Conservation (phyloP, 2,888 invertebrate species). For the Acheta domesticus region DNA sequence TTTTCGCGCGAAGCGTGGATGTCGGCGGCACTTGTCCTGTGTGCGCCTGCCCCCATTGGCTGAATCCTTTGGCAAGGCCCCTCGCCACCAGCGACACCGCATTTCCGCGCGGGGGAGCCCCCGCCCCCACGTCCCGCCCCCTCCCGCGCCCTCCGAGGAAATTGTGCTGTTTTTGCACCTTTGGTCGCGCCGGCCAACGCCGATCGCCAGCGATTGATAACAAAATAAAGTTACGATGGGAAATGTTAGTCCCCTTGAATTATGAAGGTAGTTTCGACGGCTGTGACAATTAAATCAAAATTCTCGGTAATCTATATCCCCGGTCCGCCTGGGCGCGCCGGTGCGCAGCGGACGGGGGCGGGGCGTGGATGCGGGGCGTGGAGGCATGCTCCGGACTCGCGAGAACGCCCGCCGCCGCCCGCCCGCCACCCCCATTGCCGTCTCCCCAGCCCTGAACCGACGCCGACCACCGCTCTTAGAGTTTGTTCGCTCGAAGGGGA, state of each 20-base stretch:
- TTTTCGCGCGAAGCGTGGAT: too few relatives aligned
- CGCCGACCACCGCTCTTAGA: too few relatives aligned
- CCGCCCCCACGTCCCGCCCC: too few relatives aligned
- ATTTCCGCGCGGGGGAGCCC: too few relatives aligned
- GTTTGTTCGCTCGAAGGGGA: too few relatives aligned
- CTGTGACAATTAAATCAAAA: conserved; percentile 32
- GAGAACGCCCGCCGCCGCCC: neutral
- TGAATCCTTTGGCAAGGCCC: too few relatives aligned
- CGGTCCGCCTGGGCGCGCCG: neutral
- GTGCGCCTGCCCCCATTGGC: too few relatives aligned
- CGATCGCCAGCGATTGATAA: conserved; percentile 34
- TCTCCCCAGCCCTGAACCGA: too few relatives aligned
- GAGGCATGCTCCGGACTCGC: neutral
- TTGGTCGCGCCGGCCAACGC: conserved; percentile 20
- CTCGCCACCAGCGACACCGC: too few relatives aligned
- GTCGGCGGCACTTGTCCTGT: too few relatives aligned
- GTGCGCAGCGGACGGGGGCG: neutral
- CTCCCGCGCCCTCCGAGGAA: neutral
- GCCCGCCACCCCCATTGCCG: neutral
- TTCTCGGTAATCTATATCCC: conserved; percentile 31
- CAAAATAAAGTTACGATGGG: conserved; percentile 35
- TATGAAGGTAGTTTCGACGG: conserved; percentile 31
- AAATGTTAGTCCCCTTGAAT: conserved; percentile 34
- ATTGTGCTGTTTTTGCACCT: conserved; percentile 33
- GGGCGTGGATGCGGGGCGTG: neutral